Base-by-base conservation (phyloP, 2,888 invertebrate species). In the Cremastobaeus sp. region DNA sequence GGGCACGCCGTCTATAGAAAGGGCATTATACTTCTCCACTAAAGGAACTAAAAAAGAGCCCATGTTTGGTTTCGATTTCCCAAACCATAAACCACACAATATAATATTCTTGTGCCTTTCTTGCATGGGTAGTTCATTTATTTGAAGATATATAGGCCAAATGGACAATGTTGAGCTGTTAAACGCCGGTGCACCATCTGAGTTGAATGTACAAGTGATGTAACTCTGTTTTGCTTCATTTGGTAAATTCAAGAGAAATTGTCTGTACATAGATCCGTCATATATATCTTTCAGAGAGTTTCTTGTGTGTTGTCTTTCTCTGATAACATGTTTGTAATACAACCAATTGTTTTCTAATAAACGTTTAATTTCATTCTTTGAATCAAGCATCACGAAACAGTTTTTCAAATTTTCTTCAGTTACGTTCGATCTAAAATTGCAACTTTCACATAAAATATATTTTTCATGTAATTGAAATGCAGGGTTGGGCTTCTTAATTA, bases 101-200 rank as follows among this genome's bases (percentile, higher is more conserved):
- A 25, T 14, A 25, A 6, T 25, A 14, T 4, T 6, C 8, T 43
- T 43, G 8, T 1, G 25, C 8, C 43, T n/a, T 14, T n/a, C n/a
- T n/a, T n/a, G n/a, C n/a, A n/a, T n/a, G n/a, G n/a, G n/a, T n/a
- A n/a, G n/a, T n/a, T n/a, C 15, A 12, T 21, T 43, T 25, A 17
- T 25, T 43, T 12, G 25, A 15, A 5, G 15, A 25, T 43, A 2
- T 15, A 17, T 43, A 25, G 43, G 43, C 43, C 43, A 43, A 25
- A 43, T 43, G n/a, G 43, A 21, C 17, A 43, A n/a, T 25, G 25
- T 12, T 8, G 43, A 43, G 8, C 25, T 43, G 1, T 25, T 12
- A n/a, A 43, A 43, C 25, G 43, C 15, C 4, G 25, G 25, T 4
- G 25, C 25, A 25, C 25, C 25, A 25, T 25, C 25, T 25, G 25